These are phyloP conservation scores for Ceratina japonica DNA, from an alignment of 1,140 invertebrate species.

Conservation along the genomic window DNA sequence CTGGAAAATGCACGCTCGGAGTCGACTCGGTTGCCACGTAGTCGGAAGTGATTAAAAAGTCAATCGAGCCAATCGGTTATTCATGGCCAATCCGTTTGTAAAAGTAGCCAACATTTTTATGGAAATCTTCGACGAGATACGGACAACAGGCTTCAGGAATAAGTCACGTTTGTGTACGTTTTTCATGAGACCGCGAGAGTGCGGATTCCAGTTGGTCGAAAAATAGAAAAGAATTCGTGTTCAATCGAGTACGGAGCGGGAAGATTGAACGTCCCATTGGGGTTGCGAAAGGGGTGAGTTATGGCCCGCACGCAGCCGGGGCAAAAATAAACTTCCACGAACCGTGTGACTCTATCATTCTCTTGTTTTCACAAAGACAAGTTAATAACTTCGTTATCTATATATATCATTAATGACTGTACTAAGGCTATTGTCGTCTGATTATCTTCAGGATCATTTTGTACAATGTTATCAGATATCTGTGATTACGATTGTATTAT, in stretches of 20 bases:
- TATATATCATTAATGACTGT: not conserved
- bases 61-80: too few relatives aligned
- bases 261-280: constrained; percentile 29
- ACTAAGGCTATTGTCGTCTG: not conserved
- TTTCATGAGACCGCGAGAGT: too few relatives aligned
- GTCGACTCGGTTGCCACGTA: too few relatives aligned
- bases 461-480: too few relatives aligned
- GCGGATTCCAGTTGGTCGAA: not conserved
- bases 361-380: not conserved
- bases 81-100: too few relatives aligned
- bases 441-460: not conserved
- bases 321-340: not conserved
- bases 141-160: too few relatives aligned
- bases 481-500: too few relatives aligned
- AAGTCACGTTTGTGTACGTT: not conserved
- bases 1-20: too few relatives aligned
- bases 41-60: too few relatives aligned
- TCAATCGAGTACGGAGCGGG: constrained; percentile 29
- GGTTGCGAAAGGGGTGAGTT: constrained; percentile 4
- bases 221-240: constrained; percentile 28
- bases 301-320: too few relatives aligned
- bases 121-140: too few relatives aligned
- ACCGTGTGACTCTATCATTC: not conserved
- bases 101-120: too few relatives aligned
- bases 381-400: not conserved